A percentile compares a stretch with the other conserved stretches of the same genome.
Conservation (phyloP, 2,113 vertebrate species). For the Oryzias celebensis region DNA sequence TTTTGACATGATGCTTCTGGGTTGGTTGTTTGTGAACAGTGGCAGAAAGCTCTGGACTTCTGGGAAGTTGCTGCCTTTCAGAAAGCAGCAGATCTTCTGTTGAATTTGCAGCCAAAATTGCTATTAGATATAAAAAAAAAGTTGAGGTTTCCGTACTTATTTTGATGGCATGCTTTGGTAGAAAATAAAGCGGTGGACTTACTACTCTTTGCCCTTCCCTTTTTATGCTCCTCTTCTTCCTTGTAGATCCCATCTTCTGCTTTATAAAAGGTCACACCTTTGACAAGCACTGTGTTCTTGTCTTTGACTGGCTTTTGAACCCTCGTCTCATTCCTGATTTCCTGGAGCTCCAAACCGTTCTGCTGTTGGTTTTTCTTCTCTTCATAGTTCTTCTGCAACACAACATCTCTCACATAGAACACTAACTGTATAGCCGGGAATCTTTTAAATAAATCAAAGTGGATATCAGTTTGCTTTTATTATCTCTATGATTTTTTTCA, state of each 20-base stretch:
- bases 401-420: neutral
- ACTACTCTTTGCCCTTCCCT: slow-evolving; percentile 37
- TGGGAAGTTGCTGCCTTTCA: slow-evolving; percentile 22
- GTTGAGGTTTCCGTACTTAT: neutral
- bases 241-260: slow-evolving; percentile 69
- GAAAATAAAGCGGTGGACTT: slow-evolving; percentile 6
- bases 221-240: slow-evolving; percentile 73
- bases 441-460: no score
- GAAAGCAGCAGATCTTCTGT: slow-evolving; percentile 34
- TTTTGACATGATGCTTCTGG: neutral
- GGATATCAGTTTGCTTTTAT: no score
- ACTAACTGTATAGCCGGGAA: no score
- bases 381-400: slow-evolving; percentile 76
- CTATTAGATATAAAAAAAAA: slow-evolving; percentile 17
- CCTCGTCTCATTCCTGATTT: slow-evolving; percentile 35
- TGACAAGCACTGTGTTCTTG: slow-evolving; percentile 76
- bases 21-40: slow-evolving; percentile 3
- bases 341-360: slow-evolving; percentile 36
- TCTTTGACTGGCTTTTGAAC: slow-evolving; percentile 42
- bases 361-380: slow-evolving; percentile 49
- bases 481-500: neutral
- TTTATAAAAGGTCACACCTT: slow-evolving; percentile 89
- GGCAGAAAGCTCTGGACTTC: slow-evolving; percentile 1
- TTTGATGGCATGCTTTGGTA: neutral
- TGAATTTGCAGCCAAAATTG: neutral